Evolutionary conservation across 2,797 vertebrate genomes (phyloP).

Genomic region (Anniella stebbinsi): DNA sequence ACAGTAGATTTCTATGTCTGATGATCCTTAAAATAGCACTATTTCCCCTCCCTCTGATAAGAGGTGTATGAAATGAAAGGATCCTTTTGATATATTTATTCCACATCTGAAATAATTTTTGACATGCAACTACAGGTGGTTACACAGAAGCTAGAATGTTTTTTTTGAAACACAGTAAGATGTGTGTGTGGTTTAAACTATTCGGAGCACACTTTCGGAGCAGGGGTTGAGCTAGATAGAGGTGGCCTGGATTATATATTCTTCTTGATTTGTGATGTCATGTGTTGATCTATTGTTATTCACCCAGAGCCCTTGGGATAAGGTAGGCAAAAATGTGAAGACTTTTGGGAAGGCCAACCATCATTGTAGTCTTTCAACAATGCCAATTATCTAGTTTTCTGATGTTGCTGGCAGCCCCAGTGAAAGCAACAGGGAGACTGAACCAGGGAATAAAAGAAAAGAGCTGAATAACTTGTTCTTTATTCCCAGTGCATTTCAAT

Average conservation of each 20-base stretch:
- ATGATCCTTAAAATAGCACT: conserved; percentile 62
- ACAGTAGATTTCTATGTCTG: conserved; percentile 56
- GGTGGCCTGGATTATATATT: background rate
- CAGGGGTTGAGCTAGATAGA: background rate
- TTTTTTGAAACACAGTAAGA: background rate
- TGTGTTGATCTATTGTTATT: background rate
- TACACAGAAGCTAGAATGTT: background rate
- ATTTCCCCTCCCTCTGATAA: background rate
- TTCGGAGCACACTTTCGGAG: background rate
- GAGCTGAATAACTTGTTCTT: background rate
- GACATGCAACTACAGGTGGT: conserved; percentile 7
- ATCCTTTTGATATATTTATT: conserved; percentile 30
- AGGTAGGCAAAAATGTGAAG: too few species aligned
- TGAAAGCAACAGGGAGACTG: background rate
- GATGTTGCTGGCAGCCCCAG: background rate
- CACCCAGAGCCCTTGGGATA: background rate
- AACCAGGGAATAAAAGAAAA: background rate
- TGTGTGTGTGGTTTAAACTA: background rate
- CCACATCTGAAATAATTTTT: background rate
- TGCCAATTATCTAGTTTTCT: background rate
- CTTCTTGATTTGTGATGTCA: background rate
- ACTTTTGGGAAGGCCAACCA: background rate
- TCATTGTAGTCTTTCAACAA: too few species aligned
- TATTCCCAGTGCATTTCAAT: background rate
- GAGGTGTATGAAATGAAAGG: conserved; percentile 23